These are phyloP conservation scores for Agrypnus murinus DNA, from an alignment of 2,888 invertebrate species.

Conservation along the genomic window DNA sequence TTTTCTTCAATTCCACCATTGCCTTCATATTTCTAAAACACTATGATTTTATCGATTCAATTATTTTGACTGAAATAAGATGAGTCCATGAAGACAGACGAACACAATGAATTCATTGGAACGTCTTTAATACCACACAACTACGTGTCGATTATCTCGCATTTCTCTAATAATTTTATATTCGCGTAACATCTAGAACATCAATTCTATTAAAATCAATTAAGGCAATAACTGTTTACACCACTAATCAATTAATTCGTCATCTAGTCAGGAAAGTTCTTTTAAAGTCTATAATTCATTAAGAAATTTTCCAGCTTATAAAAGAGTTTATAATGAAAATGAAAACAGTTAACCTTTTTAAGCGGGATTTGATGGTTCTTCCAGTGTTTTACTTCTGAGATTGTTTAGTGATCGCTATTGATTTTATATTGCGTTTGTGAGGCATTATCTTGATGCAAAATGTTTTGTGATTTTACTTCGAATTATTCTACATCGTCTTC, in stretches of 20 bases:
- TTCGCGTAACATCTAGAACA: background rate
- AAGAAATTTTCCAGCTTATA: background rate
- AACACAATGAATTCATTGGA: no score
- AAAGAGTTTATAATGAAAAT: background rate
- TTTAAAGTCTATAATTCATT: background rate
- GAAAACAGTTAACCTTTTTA: background rate
- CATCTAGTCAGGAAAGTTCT: background rate
- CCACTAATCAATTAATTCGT: background rate
- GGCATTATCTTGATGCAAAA: no score
- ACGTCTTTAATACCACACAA: background rate
- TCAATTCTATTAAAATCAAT: background rate
- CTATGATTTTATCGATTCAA: no score
- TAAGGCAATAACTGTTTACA: constrained; percentile 3
- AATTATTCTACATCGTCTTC: background rate
- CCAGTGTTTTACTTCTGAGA: no score
- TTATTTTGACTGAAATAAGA: no score
- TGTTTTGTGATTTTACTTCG: constrained; percentile 10
- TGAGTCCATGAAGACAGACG: no score
- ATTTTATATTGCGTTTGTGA: no score
- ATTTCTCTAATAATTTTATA: background rate
- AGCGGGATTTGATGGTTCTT: no score
- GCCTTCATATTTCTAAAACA: no score
- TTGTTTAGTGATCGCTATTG: no score
- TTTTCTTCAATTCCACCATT: no score
- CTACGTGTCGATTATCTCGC: background rate